Conservation (phyloP, 1,140 invertebrate species). For the Chlorops oryzae region DNA sequence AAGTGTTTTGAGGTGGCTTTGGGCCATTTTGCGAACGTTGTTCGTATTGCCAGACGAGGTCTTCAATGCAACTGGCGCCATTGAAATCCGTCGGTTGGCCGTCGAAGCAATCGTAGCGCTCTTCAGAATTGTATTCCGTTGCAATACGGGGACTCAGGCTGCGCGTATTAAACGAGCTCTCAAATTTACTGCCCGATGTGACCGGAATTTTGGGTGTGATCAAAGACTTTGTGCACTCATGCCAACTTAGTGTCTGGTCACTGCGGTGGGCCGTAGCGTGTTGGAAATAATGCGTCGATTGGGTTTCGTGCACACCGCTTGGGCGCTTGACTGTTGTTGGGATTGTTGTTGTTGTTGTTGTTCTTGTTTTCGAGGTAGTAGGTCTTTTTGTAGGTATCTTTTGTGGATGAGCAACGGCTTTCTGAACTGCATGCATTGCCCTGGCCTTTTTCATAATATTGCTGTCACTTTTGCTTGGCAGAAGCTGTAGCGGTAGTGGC, state of each 20-base stretch:
- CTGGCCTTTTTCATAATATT: conserved; percentile 26
- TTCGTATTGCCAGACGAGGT: conserved; percentile 41
- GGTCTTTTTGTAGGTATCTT: conserved; percentile 48
- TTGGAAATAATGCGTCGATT: neutral
- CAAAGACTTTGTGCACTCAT: neutral
- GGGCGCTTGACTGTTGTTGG: neutral
- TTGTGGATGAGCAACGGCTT: conserved; percentile 37
- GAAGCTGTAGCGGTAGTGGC: conserved; percentile 16
- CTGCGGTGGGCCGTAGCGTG: neutral
- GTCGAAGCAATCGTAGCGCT: conserved; percentile 16
- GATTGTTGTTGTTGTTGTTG: neutral
- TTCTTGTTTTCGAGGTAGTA: conserved; percentile 25
- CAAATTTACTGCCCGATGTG: conserved; percentile 34
- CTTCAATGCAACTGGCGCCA: conserved; percentile 38
- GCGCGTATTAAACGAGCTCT: conserved; percentile 36
- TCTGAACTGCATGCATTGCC: conserved; percentile 27
- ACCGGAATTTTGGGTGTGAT: too few relatives aligned
- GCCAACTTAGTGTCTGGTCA: neutral
- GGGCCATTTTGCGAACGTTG: conserved; percentile 23
- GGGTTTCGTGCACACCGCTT: conserved; percentile 26
- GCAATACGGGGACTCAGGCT: neutral
- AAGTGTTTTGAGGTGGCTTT: too few relatives aligned
- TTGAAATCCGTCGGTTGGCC: conserved; percentile 20
- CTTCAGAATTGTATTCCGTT: conserved; percentile 5
- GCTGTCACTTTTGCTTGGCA: conserved; percentile 33